Evolutionary conservation across 2,113 vertebrate genomes (phyloP).

Genomic region (Colaptes auratus): DNA sequence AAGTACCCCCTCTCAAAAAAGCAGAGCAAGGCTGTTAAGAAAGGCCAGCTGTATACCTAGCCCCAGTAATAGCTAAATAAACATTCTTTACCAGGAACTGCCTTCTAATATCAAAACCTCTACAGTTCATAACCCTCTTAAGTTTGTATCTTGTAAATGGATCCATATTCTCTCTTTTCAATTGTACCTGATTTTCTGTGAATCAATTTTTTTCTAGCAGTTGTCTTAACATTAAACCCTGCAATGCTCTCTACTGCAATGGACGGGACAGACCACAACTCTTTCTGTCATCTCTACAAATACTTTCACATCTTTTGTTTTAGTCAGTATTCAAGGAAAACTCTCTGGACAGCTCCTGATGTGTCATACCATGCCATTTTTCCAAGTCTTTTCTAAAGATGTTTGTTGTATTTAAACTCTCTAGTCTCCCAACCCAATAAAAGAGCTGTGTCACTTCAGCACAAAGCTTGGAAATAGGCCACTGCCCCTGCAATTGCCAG

Average conservation of each 20-base stretch:
- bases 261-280: neutral
- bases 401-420: neutral
- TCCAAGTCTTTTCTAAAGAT: neutral
- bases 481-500: neutral
- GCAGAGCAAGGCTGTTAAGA: neutral
- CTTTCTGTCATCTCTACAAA: neutral
- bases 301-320: neutral
- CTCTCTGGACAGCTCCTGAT: constrained; percentile 37
- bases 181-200: neutral
- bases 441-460: neutral
- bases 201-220: neutral
- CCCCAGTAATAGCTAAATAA: neutral
- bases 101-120: neutral
- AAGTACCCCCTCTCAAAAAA: neutral
- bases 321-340: neutral
- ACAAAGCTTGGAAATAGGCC: constrained; percentile 4
- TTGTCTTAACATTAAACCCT: neutral
- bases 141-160: neutral
- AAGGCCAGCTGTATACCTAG: neutral
- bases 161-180: neutral
- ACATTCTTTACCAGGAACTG: neutral
- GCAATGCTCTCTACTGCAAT: neutral
- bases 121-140: neutral
- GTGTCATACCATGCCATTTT: neutral
- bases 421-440: neutral